A percentile compares a stretch with the other conserved stretches of the same genome.
Evolutionary conservation across 2,888 invertebrate genomes (phyloP).

Genomic region (Phrixothrix hirtus): DNA sequence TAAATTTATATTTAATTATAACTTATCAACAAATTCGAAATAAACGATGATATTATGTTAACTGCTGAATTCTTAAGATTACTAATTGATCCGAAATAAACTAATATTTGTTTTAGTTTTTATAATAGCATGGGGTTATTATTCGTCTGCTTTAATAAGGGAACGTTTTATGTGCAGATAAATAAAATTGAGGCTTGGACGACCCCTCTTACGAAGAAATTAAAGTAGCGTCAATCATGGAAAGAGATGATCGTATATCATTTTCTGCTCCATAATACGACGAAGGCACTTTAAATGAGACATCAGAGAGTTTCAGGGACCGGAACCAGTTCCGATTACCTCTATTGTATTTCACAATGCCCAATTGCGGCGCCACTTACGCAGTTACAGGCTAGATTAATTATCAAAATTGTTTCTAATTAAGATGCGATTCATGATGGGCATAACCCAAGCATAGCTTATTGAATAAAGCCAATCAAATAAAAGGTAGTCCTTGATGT

Average conservation of each 20-base stretch:
- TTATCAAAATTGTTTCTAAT: conserved; percentile 62
- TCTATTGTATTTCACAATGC: conserved; percentile 57
- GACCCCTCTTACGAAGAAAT: too few species aligned
- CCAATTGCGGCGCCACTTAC: conserved; percentile 46
- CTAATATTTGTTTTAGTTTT: too few species aligned
- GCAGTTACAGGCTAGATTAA: conserved; percentile 56
- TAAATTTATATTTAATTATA: too few species aligned
- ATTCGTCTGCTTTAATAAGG: too few species aligned
- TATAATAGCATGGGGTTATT: too few species aligned
- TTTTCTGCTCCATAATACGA: conserved; percentile 25
- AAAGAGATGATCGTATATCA: conserved; percentile 32
- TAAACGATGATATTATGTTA: too few species aligned
- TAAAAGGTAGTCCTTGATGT: too few species aligned
- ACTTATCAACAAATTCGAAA: too few species aligned
- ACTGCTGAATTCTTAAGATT: too few species aligned
- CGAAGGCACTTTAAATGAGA: conserved; percentile 51
- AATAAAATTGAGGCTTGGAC: too few species aligned
- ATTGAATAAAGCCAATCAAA: conserved; percentile 41
- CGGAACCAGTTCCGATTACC: conserved; percentile 57
- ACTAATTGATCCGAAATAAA: too few species aligned
- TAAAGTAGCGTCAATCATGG: neutral
- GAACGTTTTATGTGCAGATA: too few species aligned
- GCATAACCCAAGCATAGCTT: conserved; percentile 48
- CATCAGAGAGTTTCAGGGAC: conserved; percentile 50
- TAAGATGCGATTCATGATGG: conserved; percentile 60